A percentile compares a stretch with the other conserved stretches of the same genome.
phyloP scores from a whole-genome alignment of 2,797 vertebrate species.

The Crocodylus rhombifer region DNA sequence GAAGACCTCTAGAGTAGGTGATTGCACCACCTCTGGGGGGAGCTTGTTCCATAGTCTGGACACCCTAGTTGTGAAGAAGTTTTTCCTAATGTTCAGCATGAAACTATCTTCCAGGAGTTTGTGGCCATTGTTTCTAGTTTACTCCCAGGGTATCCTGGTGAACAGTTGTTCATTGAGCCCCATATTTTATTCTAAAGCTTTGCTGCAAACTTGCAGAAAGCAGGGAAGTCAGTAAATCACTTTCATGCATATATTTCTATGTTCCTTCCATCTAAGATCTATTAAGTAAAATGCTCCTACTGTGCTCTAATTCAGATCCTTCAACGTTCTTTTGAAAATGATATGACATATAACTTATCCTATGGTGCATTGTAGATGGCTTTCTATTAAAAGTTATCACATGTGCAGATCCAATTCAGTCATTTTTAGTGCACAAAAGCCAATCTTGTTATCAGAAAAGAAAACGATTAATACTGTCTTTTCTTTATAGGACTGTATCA shows the following conservation, averaged over 20 bases:
- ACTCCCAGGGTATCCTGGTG: too few relatives aligned
- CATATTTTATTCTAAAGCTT: not conserved
- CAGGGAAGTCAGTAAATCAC: not conserved
- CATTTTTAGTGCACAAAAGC: not conserved
- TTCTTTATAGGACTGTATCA: not conserved
- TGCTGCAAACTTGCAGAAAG: not conserved
- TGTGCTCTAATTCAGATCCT: not conserved
- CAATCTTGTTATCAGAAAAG: not conserved
- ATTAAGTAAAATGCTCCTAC: not conserved
- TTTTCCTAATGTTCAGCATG: too few relatives aligned
- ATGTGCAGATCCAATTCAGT: not conserved
- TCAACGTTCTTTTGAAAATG: not conserved
- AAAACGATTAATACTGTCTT: not conserved
- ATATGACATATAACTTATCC: not conserved
- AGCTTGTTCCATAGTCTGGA: too few relatives aligned
- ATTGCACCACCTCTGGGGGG: too few relatives aligned
- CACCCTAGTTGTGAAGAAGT: too few relatives aligned
- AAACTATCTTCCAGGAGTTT: too few relatives aligned
- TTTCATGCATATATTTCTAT: not conserved
- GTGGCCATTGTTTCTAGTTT: too few relatives aligned
- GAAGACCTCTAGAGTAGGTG: too few relatives aligned
- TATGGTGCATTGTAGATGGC: not conserved
- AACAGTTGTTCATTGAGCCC: too few relatives aligned
- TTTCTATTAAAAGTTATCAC: not conserved
- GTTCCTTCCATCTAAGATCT: not conserved